Base-by-base conservation (phyloP, 2,888 invertebrate genomes). In the Malthinus flaveolus region DNA sequence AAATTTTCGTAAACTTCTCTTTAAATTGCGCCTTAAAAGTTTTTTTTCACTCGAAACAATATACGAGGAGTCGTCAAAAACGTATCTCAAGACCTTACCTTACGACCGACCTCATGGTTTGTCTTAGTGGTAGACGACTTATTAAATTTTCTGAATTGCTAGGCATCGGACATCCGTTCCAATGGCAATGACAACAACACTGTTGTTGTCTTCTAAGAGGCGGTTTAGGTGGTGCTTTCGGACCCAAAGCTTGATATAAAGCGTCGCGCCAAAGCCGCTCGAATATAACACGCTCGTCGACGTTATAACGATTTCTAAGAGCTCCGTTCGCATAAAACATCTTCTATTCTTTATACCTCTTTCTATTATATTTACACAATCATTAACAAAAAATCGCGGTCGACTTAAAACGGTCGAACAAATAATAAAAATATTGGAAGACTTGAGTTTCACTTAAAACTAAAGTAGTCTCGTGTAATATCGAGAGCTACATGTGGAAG, bases 221-320 rank as follows among this genome's bases (percentile, higher is more conserved):
- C 69, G 55, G 56, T 61, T 49, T 62, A 36, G 68, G 67, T 1
- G 66, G 62, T 35, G 66, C 64, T 42, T 71, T 71, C 10, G 69
- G 66, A 10, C 75, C 77, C 42, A 78, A 65, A 9, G 78, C 77
- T 65, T 79, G 78, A 62, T 74, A 75, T 32, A 79, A 66, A 3
- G 79, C 78, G 53, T 88, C 88, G 39, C 87, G 83, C 89, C 89
- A 89, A 49, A 89, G 80, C 12, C 88, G 81, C 70, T 89, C 89
- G 75, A 90, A 89, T 54, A 89, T 85, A 34, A 86, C 81, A 60
- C 87, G 81, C 68, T 87, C 85, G 68, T 86, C 84, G 13, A 79
- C 77, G n/a, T 79, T 77, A 49, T 78, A 79, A 7, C 81, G 76
- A 65, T 78, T 78, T 37, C 77, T 71, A 35, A 48, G 32, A 32